Base-by-base conservation (phyloP, 30 jellyfish, hydroid and myxozoan species). In the Nemopilema nomurai region DNA sequence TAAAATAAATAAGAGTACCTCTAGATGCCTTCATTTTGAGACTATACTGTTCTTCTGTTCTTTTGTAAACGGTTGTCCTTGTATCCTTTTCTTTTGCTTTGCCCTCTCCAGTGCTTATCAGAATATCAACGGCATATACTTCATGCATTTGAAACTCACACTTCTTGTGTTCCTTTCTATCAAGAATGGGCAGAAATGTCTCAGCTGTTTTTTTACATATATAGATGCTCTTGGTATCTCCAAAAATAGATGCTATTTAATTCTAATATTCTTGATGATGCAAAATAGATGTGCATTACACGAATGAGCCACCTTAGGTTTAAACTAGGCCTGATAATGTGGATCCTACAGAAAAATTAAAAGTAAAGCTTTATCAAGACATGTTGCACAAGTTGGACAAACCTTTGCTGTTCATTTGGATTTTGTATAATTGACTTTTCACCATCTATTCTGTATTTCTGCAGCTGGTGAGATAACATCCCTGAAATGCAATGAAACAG, bases 1-100 rank as follows among this genome's bases (percentile, higher is more conserved):
- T 28, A 19, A 21, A 74, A 16, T 8, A 68, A 22, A 22, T 30
- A 6, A 18, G 1, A 82, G 50, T 76, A 96, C 99, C 93, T 69
- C 98, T 81, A 20, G 99, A 96, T 30, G 99, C 96, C 76, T 91
- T 96, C 97, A 91, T 79, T 91, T 89, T 91, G 25, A 96, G 95
- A 66, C 89, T 82, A 81, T 91, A 96, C 64, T 78, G 95, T 18
- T 32, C 82, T 28, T 91, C 99, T 29, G 99, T 81, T 81, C 91
- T 87, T 75, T 92, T 96, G 67, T 80, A 96, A 65, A 96, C 96
- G 23, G 99, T 96, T 0, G 98, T 96, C 74, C 99, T 83, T 26
- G 98, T 66, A n/a, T 96, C 99, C 67, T 83, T 72, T 32, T 91
- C 97, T 30, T 84, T 90, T 17, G 98, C 92, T 67, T 91, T 96